These are phyloP conservation scores for Zosterops lateralis DNA, from an alignment of 2,113 vertebrate species.

Conservation along the genomic window DNA sequence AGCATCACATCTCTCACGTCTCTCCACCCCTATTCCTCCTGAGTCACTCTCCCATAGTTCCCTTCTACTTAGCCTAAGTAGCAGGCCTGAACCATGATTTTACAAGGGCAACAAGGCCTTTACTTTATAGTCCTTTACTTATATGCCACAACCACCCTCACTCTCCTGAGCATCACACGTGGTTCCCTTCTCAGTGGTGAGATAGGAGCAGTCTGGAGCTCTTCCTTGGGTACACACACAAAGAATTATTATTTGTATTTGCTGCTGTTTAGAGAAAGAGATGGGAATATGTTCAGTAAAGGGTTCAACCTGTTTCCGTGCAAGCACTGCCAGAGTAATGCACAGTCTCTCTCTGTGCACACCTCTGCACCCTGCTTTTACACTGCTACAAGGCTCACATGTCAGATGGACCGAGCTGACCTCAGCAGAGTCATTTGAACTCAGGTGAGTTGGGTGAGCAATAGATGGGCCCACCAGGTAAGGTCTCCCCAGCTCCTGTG, in stretches of 20 bases:
- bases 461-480: neutral
- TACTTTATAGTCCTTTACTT: neutral
- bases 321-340: neutral
- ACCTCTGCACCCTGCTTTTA: neutral
- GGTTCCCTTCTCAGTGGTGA: neutral
- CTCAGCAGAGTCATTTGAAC: neutral
- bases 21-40: neutral
- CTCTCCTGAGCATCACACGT: rapidly evolving
- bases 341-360: rapidly evolving
- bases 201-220: rapidly evolving
- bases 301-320: rapidly evolving
- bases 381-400: neutral
- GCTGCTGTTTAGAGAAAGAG: neutral
- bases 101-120: neutral
- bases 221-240: neutral
- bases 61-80: neutral
- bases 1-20: neutral
- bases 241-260: neutral
- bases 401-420: rapidly evolving
- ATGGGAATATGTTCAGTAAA: neutral
- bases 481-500: neutral
- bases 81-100: neutral
- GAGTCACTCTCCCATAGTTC: neutral
- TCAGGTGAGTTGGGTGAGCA: neutral
- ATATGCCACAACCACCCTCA: too few relatives aligned